phyloP scores from a whole-genome alignment of 2,888 invertebrate genomes.

The Phasia obesa region DNA sequence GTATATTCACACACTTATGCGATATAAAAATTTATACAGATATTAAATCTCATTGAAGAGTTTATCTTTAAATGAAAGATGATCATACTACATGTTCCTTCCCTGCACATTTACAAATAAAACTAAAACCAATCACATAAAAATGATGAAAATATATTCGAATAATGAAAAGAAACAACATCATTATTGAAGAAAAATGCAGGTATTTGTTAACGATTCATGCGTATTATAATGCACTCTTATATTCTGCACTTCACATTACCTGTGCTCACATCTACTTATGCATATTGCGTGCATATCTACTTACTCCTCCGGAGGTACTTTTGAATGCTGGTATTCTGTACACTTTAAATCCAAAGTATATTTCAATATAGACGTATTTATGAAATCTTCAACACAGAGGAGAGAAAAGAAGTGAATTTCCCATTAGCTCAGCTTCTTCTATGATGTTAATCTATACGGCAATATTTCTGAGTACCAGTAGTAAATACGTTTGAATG shows the following conservation, averaged over 20 bases:
- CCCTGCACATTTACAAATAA: too few species aligned
- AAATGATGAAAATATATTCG: slow-evolving; percentile 29
- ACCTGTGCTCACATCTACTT: neutral
- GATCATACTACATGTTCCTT: slow-evolving; percentile 6
- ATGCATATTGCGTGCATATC: neutral
- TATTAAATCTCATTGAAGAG: slow-evolving; percentile 44
- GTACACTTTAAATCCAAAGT: slow-evolving; percentile 20
- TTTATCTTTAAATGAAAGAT: slow-evolving; percentile 29
- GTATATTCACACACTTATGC: too few species aligned
- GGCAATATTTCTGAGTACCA: slow-evolving; percentile 21
- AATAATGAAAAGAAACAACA: slow-evolving; percentile 25
- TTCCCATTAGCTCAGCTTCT: slow-evolving; percentile 18
- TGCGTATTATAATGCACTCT: slow-evolving; percentile 47
- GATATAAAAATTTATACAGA: neutral
- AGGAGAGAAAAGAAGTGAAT: neutral
- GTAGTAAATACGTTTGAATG: slow-evolving; percentile 16
- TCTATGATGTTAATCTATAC: slow-evolving; percentile 23
- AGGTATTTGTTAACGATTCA: slow-evolving; percentile 52
- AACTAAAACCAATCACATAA: slow-evolving; percentile 16
- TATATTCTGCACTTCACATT: slow-evolving; percentile 3
- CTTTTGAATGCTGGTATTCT: slow-evolving; percentile 2
- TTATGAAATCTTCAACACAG: neutral
- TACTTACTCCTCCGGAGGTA: neutral
- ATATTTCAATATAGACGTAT: slow-evolving; percentile 42
- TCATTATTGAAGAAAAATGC: slow-evolving; percentile 53